Evolutionary conservation across 2,888 invertebrate genomes (phyloP).

Genomic region (Dermolepida albohirtum): DNA sequence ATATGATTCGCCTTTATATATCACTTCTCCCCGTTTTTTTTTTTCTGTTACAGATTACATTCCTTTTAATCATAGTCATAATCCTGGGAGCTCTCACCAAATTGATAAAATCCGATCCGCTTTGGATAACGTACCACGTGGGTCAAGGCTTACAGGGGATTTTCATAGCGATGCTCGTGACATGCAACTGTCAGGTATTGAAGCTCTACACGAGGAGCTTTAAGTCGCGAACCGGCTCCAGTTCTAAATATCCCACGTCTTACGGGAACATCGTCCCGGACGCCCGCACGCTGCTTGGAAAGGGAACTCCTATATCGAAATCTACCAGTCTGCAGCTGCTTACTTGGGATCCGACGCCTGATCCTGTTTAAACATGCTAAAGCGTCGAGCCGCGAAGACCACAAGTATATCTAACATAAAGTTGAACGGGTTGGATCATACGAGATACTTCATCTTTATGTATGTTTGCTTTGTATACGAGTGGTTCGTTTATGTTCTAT

Average conservation of each 20-base stretch:
- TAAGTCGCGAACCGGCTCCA: slow-evolving; percentile 43
- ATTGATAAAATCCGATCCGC: slow-evolving; percentile 60
- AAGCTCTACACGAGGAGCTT: slow-evolving; percentile 63
- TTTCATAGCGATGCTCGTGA: slow-evolving; percentile 72
- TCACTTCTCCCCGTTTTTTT: neutral
- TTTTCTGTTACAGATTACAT: slow-evolving; percentile 59
- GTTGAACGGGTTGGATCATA: neutral
- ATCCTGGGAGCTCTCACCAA: slow-evolving; percentile 62
- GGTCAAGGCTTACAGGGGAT: slow-evolving; percentile 71
- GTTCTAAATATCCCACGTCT: slow-evolving; percentile 41
- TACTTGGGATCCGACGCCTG: slow-evolving; percentile 65
- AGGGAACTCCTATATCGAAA: slow-evolving; percentile 56
- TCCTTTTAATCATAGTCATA: slow-evolving; percentile 61
- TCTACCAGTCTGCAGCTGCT: slow-evolving; percentile 64
- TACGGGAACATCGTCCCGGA: slow-evolving; percentile 52
- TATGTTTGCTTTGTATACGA: too few relatives aligned
- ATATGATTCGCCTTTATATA: too few relatives aligned
- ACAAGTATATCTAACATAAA: slow-evolving; percentile 4
- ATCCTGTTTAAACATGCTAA: slow-evolving; percentile 59
- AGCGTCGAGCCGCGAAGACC: slow-evolving; percentile 4
- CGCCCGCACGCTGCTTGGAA: slow-evolving; percentile 51
- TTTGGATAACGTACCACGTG: slow-evolving; percentile 66
- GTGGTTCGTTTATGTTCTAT: too few relatives aligned
- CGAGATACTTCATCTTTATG: too few relatives aligned
- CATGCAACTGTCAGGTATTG: slow-evolving; percentile 71